Percentiles rank a stretch among this genome's conserved stretches.
phyloP scores from a whole-genome alignment of 2,113 vertebrate genomes.

The Bucco capensis region DNA sequence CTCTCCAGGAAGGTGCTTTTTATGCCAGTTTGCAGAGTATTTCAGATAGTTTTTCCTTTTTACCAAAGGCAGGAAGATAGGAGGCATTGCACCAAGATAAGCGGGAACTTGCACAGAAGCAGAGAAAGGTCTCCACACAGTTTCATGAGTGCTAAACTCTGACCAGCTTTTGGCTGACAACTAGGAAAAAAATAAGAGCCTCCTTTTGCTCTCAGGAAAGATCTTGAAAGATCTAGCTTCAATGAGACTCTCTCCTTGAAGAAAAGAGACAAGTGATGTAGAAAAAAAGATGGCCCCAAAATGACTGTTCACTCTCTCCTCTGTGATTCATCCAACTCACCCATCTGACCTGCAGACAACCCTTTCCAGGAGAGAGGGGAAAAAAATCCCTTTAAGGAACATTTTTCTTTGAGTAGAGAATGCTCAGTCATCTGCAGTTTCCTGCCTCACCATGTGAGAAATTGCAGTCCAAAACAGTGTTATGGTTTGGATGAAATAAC shows the following conservation, averaged over 20 bases:
- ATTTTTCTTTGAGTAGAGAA: not conserved
- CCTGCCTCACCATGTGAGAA: not conserved
- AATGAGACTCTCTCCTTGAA: not conserved
- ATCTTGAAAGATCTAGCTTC: constrained; percentile 12
- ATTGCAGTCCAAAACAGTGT: not conserved
- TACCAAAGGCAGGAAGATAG: not conserved
- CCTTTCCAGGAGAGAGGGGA: not conserved
- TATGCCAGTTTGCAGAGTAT: not conserved
- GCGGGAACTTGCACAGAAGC: not conserved
- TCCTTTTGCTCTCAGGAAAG: constrained; percentile 9
- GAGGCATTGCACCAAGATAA: not conserved
- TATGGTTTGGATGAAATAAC: too few species aligned
- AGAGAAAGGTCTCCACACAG: not conserved
- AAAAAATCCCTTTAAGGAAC: not conserved
- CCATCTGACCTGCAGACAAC: not conserved
- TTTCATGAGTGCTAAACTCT: not conserved
- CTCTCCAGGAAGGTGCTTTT: not conserved
- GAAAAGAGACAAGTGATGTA: not conserved
- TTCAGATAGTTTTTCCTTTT: not conserved
- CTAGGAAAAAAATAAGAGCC: not conserved
- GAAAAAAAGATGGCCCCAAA: not conserved
- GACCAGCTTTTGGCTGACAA: not conserved
- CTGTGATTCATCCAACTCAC: constrained; percentile 8
- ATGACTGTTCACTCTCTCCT: not conserved
- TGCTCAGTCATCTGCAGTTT: not conserved